Conservation (phyloP, 2,888 invertebrate species). For the Mesorhabditis belari region DNA sequence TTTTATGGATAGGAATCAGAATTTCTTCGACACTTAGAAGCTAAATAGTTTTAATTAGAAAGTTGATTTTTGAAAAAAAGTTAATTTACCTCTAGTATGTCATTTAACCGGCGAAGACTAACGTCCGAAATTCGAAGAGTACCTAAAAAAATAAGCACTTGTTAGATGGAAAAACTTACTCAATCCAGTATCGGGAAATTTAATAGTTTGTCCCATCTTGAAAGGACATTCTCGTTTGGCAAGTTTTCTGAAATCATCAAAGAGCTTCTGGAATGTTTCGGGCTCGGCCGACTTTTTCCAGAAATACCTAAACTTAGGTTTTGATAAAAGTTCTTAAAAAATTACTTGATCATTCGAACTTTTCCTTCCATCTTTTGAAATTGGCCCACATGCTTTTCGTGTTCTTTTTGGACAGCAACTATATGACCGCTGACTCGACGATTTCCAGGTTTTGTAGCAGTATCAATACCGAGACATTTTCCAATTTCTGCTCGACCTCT, state of each 20-base stretch:
- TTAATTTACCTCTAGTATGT: constrained; percentile 8
- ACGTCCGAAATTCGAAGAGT: constrained; percentile 46
- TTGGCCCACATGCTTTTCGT: constrained; percentile 38
- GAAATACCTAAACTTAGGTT: constrained; percentile 30
- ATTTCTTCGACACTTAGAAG: constrained; percentile 18
- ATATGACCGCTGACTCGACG: constrained; percentile 35
- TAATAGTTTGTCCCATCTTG: constrained; percentile 42
- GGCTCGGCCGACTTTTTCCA: constrained; percentile 32
- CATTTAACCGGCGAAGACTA: constrained; percentile 30
- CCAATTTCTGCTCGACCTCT: constrained; percentile 22
- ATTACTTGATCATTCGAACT: constrained; percentile 37
- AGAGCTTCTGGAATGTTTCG: constrained; percentile 19
- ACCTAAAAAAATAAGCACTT: constrained; percentile 15
- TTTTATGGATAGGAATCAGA: constrained; percentile 31
- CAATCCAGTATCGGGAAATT: constrained; percentile 40
- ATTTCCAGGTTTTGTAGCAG: constrained; percentile 36
- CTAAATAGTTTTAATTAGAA: constrained; percentile 12
- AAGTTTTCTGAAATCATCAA: constrained; percentile 25
- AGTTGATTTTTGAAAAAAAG: too few relatives aligned
- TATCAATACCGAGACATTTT: constrained; percentile 30
- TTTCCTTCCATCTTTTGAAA: constrained; percentile 51
- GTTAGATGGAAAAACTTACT: constrained; percentile 22
- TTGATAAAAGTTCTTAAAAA: background rate
- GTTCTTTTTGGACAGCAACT: constrained; percentile 17
- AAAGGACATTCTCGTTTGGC: constrained; percentile 39